phyloP scores from a whole-genome alignment of 1,140 invertebrate genomes.

The Anagrus nilaparvatae region DNA sequence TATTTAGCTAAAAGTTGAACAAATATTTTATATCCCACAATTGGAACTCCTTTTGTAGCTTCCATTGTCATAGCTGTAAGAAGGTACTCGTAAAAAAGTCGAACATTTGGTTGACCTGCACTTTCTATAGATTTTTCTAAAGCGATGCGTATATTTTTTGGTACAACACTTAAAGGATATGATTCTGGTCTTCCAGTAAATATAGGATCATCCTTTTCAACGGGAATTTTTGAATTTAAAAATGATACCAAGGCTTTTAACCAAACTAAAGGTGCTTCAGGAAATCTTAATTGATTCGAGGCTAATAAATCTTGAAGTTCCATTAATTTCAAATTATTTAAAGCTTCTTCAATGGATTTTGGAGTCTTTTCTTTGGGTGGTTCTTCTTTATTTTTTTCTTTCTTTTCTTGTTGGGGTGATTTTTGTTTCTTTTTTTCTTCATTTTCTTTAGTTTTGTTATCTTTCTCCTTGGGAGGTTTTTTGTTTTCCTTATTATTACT shows the following conservation, averaged over 20 bases:
- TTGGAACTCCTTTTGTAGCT: constrained; percentile 50
- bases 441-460: constrained; percentile 38
- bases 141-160: constrained; percentile 40
- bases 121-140: constrained; percentile 48
- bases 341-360: constrained; percentile 56
- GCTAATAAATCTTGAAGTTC: constrained; percentile 45
- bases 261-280: constrained; percentile 51
- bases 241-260: constrained; percentile 52
- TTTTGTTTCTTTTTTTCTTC: constrained; percentile 40
- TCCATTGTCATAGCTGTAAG: constrained; percentile 54
- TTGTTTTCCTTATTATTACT: constrained; percentile 38
- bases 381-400: constrained; percentile 33
- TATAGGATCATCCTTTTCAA: constrained; percentile 50
- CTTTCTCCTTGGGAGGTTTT: constrained; percentile 33
- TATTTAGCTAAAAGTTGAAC: constrained; percentile 56
- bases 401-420: constrained; percentile 25
- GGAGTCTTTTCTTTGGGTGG: constrained; percentile 45
- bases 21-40: constrained; percentile 59
- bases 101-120: constrained; percentile 45
- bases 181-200: constrained; percentile 41
- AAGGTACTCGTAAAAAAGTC: constrained; percentile 54
- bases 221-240: constrained; percentile 50
- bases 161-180: constrained; percentile 46
- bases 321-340: constrained; percentile 52
- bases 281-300: constrained; percentile 46